Evolutionary conservation across 2,888 invertebrate species (phyloP).

Genomic region (Ptychoptera contaminata): DNA sequence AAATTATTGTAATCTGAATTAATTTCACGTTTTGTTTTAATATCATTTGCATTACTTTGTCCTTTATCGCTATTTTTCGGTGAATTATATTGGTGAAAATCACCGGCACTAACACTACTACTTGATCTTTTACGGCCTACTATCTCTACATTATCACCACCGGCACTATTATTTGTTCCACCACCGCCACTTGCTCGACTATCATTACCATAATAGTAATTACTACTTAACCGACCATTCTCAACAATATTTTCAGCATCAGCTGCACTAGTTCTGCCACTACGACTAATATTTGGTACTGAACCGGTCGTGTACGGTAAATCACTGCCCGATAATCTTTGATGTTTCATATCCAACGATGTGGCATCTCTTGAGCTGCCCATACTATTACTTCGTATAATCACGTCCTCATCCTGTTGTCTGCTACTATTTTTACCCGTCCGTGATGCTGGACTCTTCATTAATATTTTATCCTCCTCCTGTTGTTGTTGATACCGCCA

Average conservation of each 20-base stretch:
- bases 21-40: constrained; percentile 10
- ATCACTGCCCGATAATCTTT: constrained; percentile 1
- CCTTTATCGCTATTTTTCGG: background rate
- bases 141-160: constrained; percentile 2
- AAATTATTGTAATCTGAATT: constrained; percentile 10
- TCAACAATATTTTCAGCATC: background rate
- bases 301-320: background rate
- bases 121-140: constrained; percentile 1
- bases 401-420: background rate
- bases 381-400: background rate
- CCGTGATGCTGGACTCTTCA: constrained; percentile 1
- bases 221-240: constrained; percentile 1
- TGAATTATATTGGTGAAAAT: background rate
- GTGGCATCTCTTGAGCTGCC: constrained; percentile 4
- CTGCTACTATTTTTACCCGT: background rate
- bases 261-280: background rate
- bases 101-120: background rate
- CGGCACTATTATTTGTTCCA: background rate
- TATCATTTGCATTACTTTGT: background rate
- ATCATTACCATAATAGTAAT: constrained; percentile 1
- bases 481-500: background rate
- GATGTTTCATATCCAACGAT: too few relatives aligned
- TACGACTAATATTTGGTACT: background rate
- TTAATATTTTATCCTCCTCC: background rate
- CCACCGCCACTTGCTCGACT: background rate